These are phyloP conservation scores for Macrotus californicus DNA, from an alignment of 2,113 vertebrate species.

Conservation along the genomic window DNA sequence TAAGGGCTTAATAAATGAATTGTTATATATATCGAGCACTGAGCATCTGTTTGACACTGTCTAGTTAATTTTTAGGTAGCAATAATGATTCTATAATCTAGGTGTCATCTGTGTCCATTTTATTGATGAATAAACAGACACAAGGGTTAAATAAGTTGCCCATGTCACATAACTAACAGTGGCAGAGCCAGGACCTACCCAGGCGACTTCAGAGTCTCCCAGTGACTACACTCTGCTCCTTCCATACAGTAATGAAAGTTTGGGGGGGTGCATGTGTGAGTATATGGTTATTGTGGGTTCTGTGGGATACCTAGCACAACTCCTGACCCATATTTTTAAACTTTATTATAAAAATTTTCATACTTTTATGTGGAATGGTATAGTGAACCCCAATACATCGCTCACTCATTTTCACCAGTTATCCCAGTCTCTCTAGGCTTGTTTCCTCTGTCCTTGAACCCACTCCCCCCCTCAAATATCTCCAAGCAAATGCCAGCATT, in stretches of 20 bases:
- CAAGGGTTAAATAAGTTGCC: neutral
- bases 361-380: neutral
- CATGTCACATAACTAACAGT: rapidly evolving
- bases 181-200: neutral
- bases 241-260: neutral
- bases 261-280: neutral
- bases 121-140: neutral
- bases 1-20: neutral
- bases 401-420: neutral
- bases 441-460: too few relatives aligned
- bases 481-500: neutral
- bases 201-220: neutral
- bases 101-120: neutral
- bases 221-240: neutral
- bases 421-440: neutral
- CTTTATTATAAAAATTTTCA: too few relatives aligned
- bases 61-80: neutral
- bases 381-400: rapidly evolving
- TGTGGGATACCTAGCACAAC: neutral
- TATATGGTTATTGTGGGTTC: neutral
- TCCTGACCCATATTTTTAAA: neutral
- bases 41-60: too few relatives aligned
- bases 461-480: too few relatives aligned
- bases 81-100: neutral
- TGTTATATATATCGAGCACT: rapidly evolving